A percentile compares a stretch with the other conserved stretches of the same genome.
phyloP scores from a whole-genome alignment of 35 echinoderm and acorn worm genomes.

The Patiria miniata region DNA sequence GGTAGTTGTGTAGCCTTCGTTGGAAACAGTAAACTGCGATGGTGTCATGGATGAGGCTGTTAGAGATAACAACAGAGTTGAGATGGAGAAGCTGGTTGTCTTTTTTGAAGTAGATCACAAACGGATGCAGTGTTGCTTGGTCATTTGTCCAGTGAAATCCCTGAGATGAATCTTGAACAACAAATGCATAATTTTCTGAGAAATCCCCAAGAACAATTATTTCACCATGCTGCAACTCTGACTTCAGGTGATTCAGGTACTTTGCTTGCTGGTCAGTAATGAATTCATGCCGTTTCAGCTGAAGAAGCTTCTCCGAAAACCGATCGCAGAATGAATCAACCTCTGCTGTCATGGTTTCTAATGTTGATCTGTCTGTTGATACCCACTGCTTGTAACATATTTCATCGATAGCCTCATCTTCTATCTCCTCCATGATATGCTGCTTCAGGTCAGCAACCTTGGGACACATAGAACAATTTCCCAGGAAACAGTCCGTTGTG shows the following conservation, averaged over 20 bases:
- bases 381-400: too few species aligned
- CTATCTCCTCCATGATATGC: too few species aligned
- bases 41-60: neutral
- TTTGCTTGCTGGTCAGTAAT: neutral
- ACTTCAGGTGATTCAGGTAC: conserved; percentile 2
- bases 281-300: neutral
- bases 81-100: neutral
- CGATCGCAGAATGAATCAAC: neutral
- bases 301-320: neutral
- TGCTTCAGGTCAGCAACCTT: too few species aligned
- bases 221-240: conserved; percentile 1
- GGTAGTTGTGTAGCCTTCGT: neutral
- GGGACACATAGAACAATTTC: too few species aligned
- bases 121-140: too few species aligned
- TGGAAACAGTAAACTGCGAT: conserved; percentile 7
- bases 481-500: too few species aligned
- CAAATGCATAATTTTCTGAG: conserved; percentile 38
- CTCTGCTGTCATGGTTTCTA: too few species aligned
- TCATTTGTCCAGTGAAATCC: conserved; percentile 57
- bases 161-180: conserved; percentile 29
- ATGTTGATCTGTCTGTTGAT: too few species aligned
- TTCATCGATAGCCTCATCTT: too few species aligned
- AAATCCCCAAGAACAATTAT: conserved; percentile 33
- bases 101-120: too few species aligned
- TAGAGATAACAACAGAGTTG: neutral